Conservation (phyloP, 64 coral and sea anemone genomes). For the Stylophora pistillata region DNA sequence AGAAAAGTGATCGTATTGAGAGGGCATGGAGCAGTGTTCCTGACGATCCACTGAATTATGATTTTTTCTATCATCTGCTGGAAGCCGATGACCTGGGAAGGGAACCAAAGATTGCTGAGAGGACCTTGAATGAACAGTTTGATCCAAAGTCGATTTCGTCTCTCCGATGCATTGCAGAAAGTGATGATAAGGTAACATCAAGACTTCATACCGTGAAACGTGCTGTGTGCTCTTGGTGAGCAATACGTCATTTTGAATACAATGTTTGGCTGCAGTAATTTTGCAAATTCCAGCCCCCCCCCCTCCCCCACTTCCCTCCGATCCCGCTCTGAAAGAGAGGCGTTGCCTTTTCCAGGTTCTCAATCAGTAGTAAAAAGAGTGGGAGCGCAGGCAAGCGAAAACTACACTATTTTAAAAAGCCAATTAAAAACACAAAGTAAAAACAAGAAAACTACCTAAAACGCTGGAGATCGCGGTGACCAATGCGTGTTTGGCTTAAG, state of each 20-base stretch:
- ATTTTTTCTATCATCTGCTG: slow-evolving; percentile 89
- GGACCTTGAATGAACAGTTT: slow-evolving; percentile 53
- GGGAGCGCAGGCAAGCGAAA: too few species aligned
- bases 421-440: neutral
- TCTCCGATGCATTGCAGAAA: slow-evolving; percentile 82
- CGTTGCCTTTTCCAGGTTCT: too few species aligned
- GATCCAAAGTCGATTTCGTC: slow-evolving; percentile 64
- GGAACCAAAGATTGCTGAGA: slow-evolving; percentile 45
- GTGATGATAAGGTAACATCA: slow-evolving; percentile 75
- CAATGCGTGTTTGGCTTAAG: too few species aligned
- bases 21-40: slow-evolving; percentile 87
- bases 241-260: too few species aligned
- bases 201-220: neutral
- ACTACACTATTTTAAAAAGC: neutral
- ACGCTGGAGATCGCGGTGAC: too few species aligned
- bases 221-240: neutral
- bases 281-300: too few species aligned
- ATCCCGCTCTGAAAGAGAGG: too few species aligned
- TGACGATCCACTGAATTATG: slow-evolving; percentile 88
- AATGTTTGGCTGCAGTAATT: too few species aligned
- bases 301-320: too few species aligned
- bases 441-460: too few species aligned
- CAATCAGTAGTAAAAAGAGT: too few species aligned
- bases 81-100: slow-evolving; percentile 82
- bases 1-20: slow-evolving; percentile 65